Evolutionary conservation across 2,113 vertebrate species (phyloP), one percentile per base, ranked within the genome.

Genomic region (Syngnathus typhle): DNA sequence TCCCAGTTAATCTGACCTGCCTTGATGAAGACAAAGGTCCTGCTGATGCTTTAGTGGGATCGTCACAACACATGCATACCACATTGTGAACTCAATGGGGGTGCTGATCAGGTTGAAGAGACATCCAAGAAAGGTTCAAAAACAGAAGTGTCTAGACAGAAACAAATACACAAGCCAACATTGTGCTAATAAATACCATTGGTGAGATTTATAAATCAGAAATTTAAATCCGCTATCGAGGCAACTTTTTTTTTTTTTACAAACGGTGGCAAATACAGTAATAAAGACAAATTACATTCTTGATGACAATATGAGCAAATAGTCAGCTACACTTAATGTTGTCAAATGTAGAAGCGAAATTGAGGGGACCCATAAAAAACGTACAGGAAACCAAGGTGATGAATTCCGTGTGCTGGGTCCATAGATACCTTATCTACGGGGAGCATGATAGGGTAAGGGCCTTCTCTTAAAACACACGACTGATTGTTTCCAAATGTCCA

Each of bases 401-500:
- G 93, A 95, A 95, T 96, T 95, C 95, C 91, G 87, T 91, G 92
- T 94, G 94, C 90, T 88, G 88, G 90, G 89, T 74, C 92, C 87
- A 82, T 91, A 95, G 94, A 95, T 94, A 95, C 92, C 92, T 94
- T 95, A 96, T 96, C 93, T 94, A 90, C 88, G 85, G 89, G 88
- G 76, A 83, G 71, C 82, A 77, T 82, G 83, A 84, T 84, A 85
- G 80, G 66, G 76, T 80, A 85, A 78, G 73, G 73, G 66, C 80
- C 73, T 80, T 82, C 89, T 92, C 84, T 92, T 95, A 90, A 96
- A 96, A 94, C 94, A 94, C 91, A 89, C 87, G 84, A 68, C 91
- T 96, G 94, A 98, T 96, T 96, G 92, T 89, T 96, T 94, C 95
- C 95, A 96, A 98, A 96, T 96, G 95, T 58, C 47, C 65, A 82